phyloP scores from a whole-genome alignment of 2,113 vertebrate species.

The Oreochromis aureus region DNA sequence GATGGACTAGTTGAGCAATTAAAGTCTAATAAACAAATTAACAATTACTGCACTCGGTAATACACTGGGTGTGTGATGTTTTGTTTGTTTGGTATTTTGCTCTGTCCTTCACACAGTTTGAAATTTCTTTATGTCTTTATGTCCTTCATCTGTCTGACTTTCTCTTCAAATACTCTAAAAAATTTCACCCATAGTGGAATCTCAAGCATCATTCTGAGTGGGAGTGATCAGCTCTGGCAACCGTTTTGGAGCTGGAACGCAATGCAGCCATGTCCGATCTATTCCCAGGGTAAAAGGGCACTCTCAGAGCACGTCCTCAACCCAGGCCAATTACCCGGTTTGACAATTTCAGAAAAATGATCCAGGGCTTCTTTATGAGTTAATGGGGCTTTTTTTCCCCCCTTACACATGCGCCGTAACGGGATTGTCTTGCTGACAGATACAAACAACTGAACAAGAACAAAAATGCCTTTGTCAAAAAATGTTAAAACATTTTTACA shows the following conservation, averaged over 20 bases:
- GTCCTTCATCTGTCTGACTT: not conserved
- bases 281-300: not conserved
- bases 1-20: not conserved
- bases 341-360: not conserved
- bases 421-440: not conserved
- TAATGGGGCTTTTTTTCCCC: rapidly evolving
- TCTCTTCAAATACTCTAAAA: not conserved
- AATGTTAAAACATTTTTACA: not conserved
- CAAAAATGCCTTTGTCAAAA: not conserved
- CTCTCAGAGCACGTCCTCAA: not conserved
- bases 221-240: not conserved
- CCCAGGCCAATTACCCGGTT: not conserved
- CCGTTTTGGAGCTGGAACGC: not conserved
- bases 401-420: rapidly evolving
- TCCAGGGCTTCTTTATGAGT: not conserved
- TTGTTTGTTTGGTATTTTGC: not conserved
- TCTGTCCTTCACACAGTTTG: rapidly evolving
- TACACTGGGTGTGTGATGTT: not conserved
- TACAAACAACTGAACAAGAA: not conserved
- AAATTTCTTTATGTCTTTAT: not conserved
- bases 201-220: not conserved
- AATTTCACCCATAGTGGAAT: not conserved
- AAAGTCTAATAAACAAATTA: not conserved
- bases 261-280: not conserved
- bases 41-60: not conserved